Conservation (phyloP, 2,888 invertebrate genomes). For the Scrobipalpa costella region DNA sequence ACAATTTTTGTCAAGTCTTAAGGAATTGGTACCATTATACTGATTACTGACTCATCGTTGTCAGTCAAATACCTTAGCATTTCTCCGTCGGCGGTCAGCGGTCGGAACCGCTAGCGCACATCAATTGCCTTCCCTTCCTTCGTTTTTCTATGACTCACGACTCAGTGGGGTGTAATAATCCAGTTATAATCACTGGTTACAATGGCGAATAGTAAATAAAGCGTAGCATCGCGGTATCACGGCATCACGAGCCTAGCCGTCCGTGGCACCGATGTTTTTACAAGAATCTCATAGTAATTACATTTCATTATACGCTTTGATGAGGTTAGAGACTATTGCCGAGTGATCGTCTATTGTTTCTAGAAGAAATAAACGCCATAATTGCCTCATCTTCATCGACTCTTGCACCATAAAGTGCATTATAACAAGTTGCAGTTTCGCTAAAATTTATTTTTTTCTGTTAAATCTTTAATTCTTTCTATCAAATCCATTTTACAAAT, state of each 20-base stretch:
- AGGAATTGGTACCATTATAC: not conserved
- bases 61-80: not conserved
- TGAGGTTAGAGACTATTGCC: constrained; percentile 25
- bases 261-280: constrained; percentile 67
- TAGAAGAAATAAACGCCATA: not conserved
- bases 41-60: not conserved
- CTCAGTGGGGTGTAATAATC: constrained; percentile 43
- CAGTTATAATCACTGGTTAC: constrained; percentile 40
- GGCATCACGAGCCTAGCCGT: constrained; percentile 57
- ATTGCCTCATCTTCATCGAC: not conserved
- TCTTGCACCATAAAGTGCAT: constrained; percentile 6
- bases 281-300: constrained; percentile 45
- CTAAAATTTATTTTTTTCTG: not conserved
- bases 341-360: constrained; percentile 29
- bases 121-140: constrained; percentile 39
- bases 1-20: no score
- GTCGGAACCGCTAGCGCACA: not conserved
- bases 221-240: constrained; percentile 42
- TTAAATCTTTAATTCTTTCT: not conserved
- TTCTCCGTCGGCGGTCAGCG: not conserved
- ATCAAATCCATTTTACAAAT: not conserved
- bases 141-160: constrained; percentile 41
- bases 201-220: constrained; percentile 40
- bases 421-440: not conserved
- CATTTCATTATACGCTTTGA: constrained; percentile 44